These are phyloP conservation scores for Mesorhabditis sp. DNA, from an alignment of 2,888 invertebrate species.

Conservation along the genomic window DNA sequence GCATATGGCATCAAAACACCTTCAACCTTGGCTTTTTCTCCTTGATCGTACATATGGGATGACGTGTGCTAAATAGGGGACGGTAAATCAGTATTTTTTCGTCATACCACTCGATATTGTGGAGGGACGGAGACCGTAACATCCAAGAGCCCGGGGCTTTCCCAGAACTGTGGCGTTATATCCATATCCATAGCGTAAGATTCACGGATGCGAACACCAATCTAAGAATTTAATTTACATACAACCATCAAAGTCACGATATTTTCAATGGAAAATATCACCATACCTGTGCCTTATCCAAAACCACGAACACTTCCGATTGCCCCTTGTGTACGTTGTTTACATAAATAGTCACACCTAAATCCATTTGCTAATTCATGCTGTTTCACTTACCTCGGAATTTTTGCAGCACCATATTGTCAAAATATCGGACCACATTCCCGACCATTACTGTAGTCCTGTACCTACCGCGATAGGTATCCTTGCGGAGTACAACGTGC, in stretches of 20 bases:
- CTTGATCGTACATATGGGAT: background rate
- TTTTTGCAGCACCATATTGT: constrained; percentile 48
- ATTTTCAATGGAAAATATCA: constrained; percentile 17
- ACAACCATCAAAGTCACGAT: background rate
- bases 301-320: constrained; percentile 50
- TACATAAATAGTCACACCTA: constrained; percentile 50
- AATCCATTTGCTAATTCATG: background rate
- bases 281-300: constrained; percentile 48
- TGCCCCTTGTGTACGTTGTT: constrained; percentile 50
- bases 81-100: background rate
- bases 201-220: constrained; percentile 39
- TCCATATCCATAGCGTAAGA: constrained; percentile 46
- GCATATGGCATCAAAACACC: constrained; percentile 15
- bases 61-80: background rate
- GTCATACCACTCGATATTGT: constrained; percentile 34
- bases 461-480: constrained; percentile 49
- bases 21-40: constrained; percentile 7
- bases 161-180: constrained; percentile 31
- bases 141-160: constrained; percentile 47
- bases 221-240: constrained; percentile 4
- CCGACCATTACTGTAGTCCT: constrained; percentile 51
- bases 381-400: constrained; percentile 31
- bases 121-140: constrained; percentile 42
- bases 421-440: constrained; percentile 50
- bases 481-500: constrained; percentile 40